Conservation (phyloP, 2,113 vertebrate genomes). For the Cercocebus atys region DNA sequence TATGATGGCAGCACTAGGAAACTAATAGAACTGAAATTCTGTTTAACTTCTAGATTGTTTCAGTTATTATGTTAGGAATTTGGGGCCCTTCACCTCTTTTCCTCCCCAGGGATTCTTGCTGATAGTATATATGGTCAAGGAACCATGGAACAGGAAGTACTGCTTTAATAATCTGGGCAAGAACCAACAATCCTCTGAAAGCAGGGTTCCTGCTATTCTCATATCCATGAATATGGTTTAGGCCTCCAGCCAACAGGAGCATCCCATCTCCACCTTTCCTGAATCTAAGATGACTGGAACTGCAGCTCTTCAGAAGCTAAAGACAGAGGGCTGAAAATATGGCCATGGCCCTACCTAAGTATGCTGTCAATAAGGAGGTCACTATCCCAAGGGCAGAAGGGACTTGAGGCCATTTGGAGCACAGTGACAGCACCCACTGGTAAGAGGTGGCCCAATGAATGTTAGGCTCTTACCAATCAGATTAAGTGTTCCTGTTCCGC, state of each 20-base stretch:
- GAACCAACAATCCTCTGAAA: background rate
- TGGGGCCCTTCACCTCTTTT: background rate
- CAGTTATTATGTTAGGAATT: background rate
- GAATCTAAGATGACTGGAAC: background rate
- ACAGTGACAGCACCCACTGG: background rate
- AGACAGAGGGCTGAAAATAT: background rate
- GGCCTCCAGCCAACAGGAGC: background rate
- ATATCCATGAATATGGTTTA: background rate
- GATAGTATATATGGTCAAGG: background rate
- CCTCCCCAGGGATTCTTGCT: background rate
- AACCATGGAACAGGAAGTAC: background rate
- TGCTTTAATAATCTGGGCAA: background rate
- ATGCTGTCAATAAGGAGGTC: background rate
- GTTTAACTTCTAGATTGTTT: background rate
- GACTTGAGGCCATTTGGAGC: background rate
- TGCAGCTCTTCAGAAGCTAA: background rate
- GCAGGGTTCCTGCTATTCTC: background rate
- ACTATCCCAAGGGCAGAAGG: background rate
- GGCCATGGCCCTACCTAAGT: background rate
- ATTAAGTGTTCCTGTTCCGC: background rate
- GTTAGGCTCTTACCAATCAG: background rate
- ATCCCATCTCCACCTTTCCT: background rate
- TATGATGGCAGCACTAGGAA: background rate
- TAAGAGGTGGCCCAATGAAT: background rate
- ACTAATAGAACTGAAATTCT: background rate